Conservation (phyloP, 2,797 vertebrate species). For the Orientallactaga sibirica region DNA sequence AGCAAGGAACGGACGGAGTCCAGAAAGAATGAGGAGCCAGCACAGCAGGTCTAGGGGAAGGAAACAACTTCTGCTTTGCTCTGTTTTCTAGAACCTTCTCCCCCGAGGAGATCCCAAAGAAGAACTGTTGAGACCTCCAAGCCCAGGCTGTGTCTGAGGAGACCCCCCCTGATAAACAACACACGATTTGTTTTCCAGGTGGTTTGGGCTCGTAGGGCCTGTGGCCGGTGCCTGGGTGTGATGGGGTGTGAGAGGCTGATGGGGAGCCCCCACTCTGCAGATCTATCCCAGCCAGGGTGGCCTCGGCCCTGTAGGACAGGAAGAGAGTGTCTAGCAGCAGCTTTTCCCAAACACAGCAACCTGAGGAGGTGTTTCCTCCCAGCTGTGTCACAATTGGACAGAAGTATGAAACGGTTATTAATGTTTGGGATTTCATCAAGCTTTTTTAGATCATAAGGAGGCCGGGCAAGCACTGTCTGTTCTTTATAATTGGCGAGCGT, state of each 20-base stretch:
- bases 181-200: background rate
- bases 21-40: background rate
- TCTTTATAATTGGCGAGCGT: slow-evolving; percentile 87
- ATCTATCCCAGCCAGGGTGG: background rate
- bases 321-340: background rate
- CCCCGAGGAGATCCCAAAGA: background rate
- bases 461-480: slow-evolving; percentile 85
- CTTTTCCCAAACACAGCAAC: background rate
- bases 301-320: background rate
- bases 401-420: slow-evolving; percentile 80
- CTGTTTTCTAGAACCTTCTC: background rate
- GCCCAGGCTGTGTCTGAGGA: background rate
- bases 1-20: background rate
- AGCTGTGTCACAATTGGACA: background rate
- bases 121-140: background rate
- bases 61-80: no score
- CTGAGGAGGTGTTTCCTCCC: background rate
- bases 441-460: slow-evolving; percentile 82
- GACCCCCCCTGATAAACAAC: no score
- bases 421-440: slow-evolving; percentile 64
- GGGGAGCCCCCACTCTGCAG: no score
- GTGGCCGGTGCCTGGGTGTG: background rate
- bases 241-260: fast-evolving
- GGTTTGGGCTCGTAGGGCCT: background rate
- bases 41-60: background rate